Conservation (phyloP, 2,888 invertebrate genomes). For the Himalopsyche anomala region DNA sequence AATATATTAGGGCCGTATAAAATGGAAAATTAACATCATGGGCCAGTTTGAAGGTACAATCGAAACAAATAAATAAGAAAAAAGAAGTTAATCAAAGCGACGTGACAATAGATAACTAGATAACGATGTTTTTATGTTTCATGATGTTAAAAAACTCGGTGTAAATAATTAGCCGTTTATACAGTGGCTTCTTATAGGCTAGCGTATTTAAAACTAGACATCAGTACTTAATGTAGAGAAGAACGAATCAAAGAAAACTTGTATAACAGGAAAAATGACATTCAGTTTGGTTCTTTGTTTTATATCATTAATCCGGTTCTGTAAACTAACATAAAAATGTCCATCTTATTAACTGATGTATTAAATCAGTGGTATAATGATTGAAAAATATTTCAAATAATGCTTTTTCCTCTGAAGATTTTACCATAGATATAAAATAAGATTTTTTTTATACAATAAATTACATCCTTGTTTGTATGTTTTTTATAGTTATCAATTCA, state of each 20-base stretch:
- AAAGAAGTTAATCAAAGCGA: too few species aligned
- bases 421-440: neutral
- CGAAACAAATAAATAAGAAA: too few species aligned
- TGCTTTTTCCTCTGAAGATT: neutral
- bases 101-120: too few species aligned
- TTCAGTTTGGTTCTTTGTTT: constrained; percentile 14
- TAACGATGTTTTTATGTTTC: too few species aligned
- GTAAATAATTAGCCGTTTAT: too few species aligned
- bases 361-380: neutral
- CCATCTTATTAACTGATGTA: neutral
- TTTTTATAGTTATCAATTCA: too few species aligned
- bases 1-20: too few species aligned
- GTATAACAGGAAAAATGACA: constrained; percentile 12
- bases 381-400: neutral
- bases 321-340: neutral
- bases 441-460: neutral
- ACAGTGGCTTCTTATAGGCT: neutral
- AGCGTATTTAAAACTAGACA: neutral
- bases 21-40: too few species aligned
- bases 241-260: neutral
- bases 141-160: too few species aligned
- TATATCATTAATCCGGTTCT: constrained; percentile 12
- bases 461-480: too few species aligned
- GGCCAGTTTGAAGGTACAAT: too few species aligned
- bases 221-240: neutral